These are phyloP conservation scores for Cryptotis parvus DNA, from an alignment of 2,113 vertebrate genomes.

Conservation along the genomic window DNA sequence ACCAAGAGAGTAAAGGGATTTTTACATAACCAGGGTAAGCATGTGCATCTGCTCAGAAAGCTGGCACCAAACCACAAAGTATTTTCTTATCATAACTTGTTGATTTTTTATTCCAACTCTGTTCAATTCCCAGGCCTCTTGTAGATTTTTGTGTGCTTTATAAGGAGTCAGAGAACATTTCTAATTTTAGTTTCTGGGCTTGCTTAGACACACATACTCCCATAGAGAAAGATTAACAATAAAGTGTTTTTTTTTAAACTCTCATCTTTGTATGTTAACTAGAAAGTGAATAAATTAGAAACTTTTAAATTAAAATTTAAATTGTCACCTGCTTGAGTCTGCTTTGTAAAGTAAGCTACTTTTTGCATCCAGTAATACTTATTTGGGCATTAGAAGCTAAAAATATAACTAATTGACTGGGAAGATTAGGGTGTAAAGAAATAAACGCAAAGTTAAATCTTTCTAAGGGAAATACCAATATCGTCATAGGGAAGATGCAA, in stretches of 20 bases:
- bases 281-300: constrained; percentile 35
- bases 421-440: constrained; percentile 41
- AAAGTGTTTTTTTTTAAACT: neutral
- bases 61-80: neutral
- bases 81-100: neutral
- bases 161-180: constrained; percentile 28
- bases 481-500: constrained; percentile 23
- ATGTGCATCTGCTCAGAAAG: neutral
- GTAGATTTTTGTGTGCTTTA: constrained; percentile 22
- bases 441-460: constrained; percentile 16
- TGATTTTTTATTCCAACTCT: neutral
- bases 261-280: constrained; percentile 13
- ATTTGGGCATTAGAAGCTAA: constrained; percentile 36
- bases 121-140: constrained; percentile 1
- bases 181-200: constrained; percentile 8
- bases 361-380: neutral
- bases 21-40: neutral
- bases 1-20: neutral
- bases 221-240: neutral
- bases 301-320: constrained; percentile 44
- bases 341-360: constrained; percentile 21
- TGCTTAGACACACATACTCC: neutral
- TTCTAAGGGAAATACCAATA: neutral
- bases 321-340: constrained; percentile 33
- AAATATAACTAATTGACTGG: neutral